phyloP scores from a whole-genome alignment of 1,140 invertebrate species.

The Drosophila kepulauana region DNA sequence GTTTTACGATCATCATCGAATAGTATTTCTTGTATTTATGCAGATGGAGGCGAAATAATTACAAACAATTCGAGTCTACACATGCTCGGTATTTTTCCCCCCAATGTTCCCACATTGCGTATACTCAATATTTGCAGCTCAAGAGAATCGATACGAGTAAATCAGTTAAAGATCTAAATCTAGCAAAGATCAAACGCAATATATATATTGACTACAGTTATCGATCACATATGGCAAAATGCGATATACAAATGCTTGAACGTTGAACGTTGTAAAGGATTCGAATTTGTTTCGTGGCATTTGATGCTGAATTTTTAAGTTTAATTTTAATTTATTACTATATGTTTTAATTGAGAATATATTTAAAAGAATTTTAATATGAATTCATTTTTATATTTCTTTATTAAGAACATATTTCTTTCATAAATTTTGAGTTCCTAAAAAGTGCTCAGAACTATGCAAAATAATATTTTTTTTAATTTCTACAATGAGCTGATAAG shows the following conservation, averaged over 20 bases:
- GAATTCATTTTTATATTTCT: too few species aligned
- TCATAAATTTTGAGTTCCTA: too few species aligned
- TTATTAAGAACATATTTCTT: too few species aligned
- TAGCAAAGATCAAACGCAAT: neutral
- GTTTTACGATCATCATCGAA: neutral
- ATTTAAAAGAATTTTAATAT: too few species aligned
- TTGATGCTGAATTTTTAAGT: too few species aligned
- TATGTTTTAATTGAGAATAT: too few species aligned
- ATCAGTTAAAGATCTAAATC: neutral
- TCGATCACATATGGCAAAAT: neutral
- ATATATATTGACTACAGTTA: too few species aligned
- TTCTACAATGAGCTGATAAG: neutral
- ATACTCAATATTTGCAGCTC: neutral
- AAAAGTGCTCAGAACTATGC: too few species aligned
- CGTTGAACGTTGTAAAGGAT: too few species aligned
- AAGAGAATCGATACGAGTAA: neutral
- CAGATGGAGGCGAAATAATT: constrained; percentile 3
- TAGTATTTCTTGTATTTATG: constrained; percentile 1
- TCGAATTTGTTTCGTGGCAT: too few species aligned
- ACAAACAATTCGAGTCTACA: neutral
- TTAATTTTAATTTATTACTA: too few species aligned
- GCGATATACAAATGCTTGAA: neutral
- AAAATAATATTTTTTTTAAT: too few species aligned
- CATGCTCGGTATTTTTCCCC: neutral
- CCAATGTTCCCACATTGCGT: neutral